A percentile compares a stretch with the other conserved stretches of the same genome.
Evolutionary conservation across 2,113 vertebrate genomes (phyloP).

Genomic region (Prinia subflava): DNA sequence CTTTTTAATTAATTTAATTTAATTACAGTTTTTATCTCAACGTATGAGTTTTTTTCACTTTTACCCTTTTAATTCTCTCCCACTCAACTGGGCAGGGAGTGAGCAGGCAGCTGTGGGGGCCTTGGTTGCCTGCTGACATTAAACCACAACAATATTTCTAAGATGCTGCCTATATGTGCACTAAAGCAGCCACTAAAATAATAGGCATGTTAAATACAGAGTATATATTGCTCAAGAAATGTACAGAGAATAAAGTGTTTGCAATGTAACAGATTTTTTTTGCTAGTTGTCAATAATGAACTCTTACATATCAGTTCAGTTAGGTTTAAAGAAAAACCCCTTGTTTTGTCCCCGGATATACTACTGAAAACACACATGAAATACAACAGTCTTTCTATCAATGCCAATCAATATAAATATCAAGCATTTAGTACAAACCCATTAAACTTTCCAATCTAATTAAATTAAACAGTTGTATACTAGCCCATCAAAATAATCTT

Average conservation of each 20-base stretch:
- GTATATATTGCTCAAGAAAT: not conserved
- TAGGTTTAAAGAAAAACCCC: not conserved
- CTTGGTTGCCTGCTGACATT: not conserved
- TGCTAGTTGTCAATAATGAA: not conserved
- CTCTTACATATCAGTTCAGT: not conserved
- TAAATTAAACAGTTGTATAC: not conserved
- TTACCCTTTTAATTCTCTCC: not conserved
- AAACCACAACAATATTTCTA: not conserved
- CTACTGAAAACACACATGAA: not conserved
- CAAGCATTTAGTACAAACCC: not conserved
- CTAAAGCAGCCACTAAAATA: not conserved
- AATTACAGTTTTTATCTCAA: not conserved
- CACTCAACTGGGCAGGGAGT: not conserved
- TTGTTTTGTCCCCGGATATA: not conserved
- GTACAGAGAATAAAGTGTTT: not conserved
- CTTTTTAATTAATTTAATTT: not conserved
- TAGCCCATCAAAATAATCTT: not conserved
- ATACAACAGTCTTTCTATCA: not conserved
- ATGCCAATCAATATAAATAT: not conserved
- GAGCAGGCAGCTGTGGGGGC: rapidly evolving
- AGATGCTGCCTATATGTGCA: not conserved
- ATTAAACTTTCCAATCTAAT: not conserved
- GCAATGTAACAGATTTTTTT: not conserved
- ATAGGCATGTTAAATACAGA: rapidly evolving
- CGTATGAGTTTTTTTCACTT: not conserved